Evolutionary conservation across 2,797 vertebrate genomes (phyloP).

Genomic region (Percopsis omiscomaycus): DNA sequence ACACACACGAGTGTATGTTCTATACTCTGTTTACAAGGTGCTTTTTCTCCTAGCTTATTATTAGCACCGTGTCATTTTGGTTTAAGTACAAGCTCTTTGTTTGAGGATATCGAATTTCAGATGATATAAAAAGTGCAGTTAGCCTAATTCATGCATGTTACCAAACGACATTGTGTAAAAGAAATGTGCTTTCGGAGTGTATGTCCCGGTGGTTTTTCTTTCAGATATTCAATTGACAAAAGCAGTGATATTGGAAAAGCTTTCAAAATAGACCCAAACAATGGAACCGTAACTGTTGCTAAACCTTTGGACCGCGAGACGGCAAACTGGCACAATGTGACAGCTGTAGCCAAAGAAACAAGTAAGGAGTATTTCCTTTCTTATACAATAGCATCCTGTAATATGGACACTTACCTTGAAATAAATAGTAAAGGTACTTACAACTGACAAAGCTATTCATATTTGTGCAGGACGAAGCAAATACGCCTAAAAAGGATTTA

Average conservation of each 20-base stretch:
- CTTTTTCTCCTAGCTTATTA: slow-evolving; percentile 8
- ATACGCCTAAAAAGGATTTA: neutral
- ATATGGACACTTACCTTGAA: slow-evolving; percentile 8
- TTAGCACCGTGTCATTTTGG: slow-evolving; percentile 23
- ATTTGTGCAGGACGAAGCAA: neutral
- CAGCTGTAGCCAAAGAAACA: slow-evolving; percentile 84
- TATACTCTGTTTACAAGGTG: neutral
- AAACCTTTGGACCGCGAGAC: slow-evolving; percentile 86
- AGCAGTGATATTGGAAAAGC: slow-evolving; percentile 64
- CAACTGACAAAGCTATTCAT: neutral
- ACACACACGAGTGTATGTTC: neutral
- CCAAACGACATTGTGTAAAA: slow-evolving; percentile 40
- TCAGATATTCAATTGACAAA: slow-evolving; percentile 85
- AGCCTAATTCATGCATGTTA: slow-evolving; percentile 59
- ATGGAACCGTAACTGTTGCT: slow-evolving; percentile 83
- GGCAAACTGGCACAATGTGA: slow-evolving; percentile 87
- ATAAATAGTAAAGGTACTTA: too few species aligned
- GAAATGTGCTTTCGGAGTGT: slow-evolving; percentile 48
- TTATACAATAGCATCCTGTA: neutral
- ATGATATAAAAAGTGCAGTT: slow-evolving; percentile 49
- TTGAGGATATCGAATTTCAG: slow-evolving; percentile 49
- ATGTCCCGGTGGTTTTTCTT: slow-evolving; percentile 44
- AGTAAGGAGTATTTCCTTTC: slow-evolving; percentile 76
- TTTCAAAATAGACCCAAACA: slow-evolving; percentile 85
- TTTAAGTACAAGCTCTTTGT: slow-evolving; percentile 41